Percentiles rank a stretch among this genome's conserved stretches.
Conservation (phyloP, 1,140 invertebrate species). For the Andrena cerasifolii region DNA sequence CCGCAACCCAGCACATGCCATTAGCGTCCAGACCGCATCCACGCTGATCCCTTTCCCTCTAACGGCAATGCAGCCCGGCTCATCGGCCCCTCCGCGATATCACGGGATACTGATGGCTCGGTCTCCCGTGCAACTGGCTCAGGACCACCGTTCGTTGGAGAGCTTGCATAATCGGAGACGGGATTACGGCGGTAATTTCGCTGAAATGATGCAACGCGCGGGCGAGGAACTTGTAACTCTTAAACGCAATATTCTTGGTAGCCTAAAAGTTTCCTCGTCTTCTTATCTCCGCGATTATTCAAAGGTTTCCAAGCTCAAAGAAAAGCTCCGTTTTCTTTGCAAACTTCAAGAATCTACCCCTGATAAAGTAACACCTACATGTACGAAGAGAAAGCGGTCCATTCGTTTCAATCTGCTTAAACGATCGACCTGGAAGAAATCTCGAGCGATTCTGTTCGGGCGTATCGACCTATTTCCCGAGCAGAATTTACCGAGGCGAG, state of each 20-base stretch:
- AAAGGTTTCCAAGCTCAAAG: no score
- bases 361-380: no score
- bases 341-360: no score
- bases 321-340: no score
- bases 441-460: not conserved
- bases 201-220: not conserved
- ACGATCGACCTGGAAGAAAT: slow-evolving; percentile 11
- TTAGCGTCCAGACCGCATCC: slow-evolving; percentile 67
- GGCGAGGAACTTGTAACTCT: no score
- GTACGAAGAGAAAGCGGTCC: no score
- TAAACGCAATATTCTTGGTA: no score
- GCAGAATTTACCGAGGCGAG: slow-evolving; percentile 25
- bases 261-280: no score
- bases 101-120: slow-evolving; percentile 48
- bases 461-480: slow-evolving; percentile 16
- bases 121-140: slow-evolving; percentile 51
- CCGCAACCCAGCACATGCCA: slow-evolving; percentile 59
- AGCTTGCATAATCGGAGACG: slow-evolving; percentile 45
- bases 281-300: no score
- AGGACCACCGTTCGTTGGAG: slow-evolving; percentile 50
- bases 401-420: slow-evolving; percentile 14
- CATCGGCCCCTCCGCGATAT: slow-evolving; percentile 42
- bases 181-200: slow-evolving; percentile 21
- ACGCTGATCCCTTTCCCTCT: slow-evolving; percentile 58
- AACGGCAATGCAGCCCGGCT: slow-evolving; percentile 42